phyloP scores from a whole-genome alignment of 2,888 invertebrate genomes.

The Drosophila mimetica region DNA sequence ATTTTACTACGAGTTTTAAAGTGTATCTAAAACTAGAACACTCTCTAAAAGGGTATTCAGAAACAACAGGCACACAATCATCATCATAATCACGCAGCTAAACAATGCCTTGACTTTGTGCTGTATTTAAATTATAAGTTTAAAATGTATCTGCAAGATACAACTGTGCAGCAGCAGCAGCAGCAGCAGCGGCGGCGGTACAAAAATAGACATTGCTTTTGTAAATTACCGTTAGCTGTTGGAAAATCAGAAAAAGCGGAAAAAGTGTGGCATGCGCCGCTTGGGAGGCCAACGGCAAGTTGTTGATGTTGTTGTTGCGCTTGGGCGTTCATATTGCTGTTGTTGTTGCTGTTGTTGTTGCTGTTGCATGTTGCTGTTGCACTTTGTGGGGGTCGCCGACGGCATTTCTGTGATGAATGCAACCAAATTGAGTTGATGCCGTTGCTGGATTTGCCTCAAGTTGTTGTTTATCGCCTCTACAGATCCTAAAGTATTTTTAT shows the following conservation, averaged over 20 bases:
- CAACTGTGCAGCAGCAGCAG: constrained; percentile 41
- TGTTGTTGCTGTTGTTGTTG: constrained; percentile 15
- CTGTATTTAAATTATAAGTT: constrained; percentile 73
- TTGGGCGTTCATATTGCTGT: constrained; percentile 20
- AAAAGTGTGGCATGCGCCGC: constrained; percentile 62
- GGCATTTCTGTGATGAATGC: constrained; percentile 37
- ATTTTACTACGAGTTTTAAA: too few species aligned
- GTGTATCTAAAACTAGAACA: background rate
- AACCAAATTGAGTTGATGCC: constrained; percentile 30
- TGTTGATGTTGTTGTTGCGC: constrained; percentile 44
- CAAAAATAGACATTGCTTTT: constrained; percentile 70
- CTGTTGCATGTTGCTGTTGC: constrained; percentile 26
- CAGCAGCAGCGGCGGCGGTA: constrained; percentile 41
- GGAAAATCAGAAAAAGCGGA: constrained; percentile 30
- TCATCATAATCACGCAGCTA: constrained; percentile 60
- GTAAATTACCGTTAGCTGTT: constrained; percentile 73
- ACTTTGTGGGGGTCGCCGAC: constrained; percentile 50
- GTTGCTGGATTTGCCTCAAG: constrained; percentile 26
- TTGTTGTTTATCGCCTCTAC: constrained; percentile 40
- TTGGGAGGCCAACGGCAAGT: constrained; percentile 77
- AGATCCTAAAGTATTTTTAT: constrained; percentile 28
- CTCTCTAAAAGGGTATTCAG: background rate
- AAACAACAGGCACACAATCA: constrained; percentile 23
- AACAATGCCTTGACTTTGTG: constrained; percentile 75
- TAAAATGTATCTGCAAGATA: constrained; percentile 72